Percentiles rank a stretch among this genome's conserved stretches.
Conservation (phyloP, 2,888 invertebrate genomes). For the Clepsis dumicolana region DNA sequence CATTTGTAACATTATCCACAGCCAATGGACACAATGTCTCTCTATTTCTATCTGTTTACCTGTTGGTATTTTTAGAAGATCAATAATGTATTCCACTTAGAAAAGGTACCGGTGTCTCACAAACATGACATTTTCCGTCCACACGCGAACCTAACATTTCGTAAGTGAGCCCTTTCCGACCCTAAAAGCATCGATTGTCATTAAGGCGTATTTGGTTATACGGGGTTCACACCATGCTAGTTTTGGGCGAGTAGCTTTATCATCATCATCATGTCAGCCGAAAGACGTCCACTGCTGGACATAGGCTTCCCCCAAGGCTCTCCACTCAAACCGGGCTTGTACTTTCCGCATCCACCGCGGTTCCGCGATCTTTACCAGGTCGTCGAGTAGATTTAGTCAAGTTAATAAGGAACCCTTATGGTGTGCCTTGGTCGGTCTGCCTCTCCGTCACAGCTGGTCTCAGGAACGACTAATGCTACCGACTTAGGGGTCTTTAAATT, state of each 20-base stretch:
- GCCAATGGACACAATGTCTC: background rate
- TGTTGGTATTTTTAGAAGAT: slow-evolving; percentile 18
- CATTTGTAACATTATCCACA: background rate
- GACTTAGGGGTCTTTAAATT: no score
- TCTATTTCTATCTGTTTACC: background rate
- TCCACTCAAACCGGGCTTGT: no score
- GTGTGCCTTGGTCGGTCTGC: no score
- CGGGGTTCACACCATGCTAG: slow-evolving; percentile 10
- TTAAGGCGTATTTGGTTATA: slow-evolving; percentile 23
- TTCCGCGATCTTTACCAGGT: no score
- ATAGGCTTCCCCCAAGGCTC: no score
- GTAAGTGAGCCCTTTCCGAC: slow-evolving; percentile 27
- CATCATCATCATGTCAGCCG: background rate
- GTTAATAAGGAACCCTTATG: no score
- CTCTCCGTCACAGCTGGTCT: no score
- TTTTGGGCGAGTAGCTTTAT: background rate
- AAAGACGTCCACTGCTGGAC: no score
- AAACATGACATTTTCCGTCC: slow-evolving; percentile 17
- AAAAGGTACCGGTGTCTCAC: slow-evolving; percentile 12
- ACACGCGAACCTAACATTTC: slow-evolving; percentile 39
- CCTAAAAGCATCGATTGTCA: slow-evolving; percentile 40
- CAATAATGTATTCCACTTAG: slow-evolving; percentile 19
- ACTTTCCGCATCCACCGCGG: no score
- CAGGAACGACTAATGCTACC: no score
- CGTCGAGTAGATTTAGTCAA: no score